Evolutionary conservation across 2,113 vertebrate genomes (phyloP).

Genomic region (Syngnathus typhle): DNA sequence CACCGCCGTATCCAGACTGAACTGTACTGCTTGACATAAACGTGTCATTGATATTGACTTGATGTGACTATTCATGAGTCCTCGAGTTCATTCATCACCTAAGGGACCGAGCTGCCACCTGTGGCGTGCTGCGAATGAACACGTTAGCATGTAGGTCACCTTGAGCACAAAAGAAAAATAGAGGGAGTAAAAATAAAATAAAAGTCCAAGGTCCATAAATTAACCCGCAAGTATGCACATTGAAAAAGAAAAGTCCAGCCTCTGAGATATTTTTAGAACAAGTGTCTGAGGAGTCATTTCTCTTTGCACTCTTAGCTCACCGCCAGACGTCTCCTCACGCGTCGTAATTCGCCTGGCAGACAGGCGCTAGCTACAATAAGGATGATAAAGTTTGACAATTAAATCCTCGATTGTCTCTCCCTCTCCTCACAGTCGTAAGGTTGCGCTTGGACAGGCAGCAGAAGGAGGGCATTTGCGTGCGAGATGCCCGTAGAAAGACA

Average conservation of each 20-base stretch:
- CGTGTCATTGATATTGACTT: conserved; percentile 35
- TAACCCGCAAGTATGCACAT: not conserved
- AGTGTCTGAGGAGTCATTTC: conserved; percentile 22
- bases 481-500: conserved; percentile 11
- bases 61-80: conserved; percentile 9
- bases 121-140: conserved; percentile 29
- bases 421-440: conserved; percentile 8
- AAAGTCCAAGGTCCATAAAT: not conserved
- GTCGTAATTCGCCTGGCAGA: conserved; percentile 49
- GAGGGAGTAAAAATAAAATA: conserved; percentile 22
- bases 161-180: conserved; percentile 30
- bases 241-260: not conserved
- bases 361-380: conserved; percentile 43
- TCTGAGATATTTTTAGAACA: conserved; percentile 36
- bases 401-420: conserved; percentile 38
- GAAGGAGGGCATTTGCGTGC: conserved; percentile 21
- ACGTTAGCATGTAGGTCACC: conserved; percentile 44
- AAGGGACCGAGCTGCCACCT: conserved; percentile 11
- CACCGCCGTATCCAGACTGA: not conserved
- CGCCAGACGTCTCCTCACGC: conserved; percentile 21
- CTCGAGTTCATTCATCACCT: conserved; percentile 26
- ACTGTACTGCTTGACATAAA: not conserved
- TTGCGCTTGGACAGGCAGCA: not conserved
- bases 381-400: conserved; percentile 58
- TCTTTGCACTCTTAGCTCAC: conserved; percentile 27